Percentiles rank a stretch among this genome's conserved stretches.
Conservation (phyloP, 1,140 invertebrate species). For the Nomia melanderi region DNA sequence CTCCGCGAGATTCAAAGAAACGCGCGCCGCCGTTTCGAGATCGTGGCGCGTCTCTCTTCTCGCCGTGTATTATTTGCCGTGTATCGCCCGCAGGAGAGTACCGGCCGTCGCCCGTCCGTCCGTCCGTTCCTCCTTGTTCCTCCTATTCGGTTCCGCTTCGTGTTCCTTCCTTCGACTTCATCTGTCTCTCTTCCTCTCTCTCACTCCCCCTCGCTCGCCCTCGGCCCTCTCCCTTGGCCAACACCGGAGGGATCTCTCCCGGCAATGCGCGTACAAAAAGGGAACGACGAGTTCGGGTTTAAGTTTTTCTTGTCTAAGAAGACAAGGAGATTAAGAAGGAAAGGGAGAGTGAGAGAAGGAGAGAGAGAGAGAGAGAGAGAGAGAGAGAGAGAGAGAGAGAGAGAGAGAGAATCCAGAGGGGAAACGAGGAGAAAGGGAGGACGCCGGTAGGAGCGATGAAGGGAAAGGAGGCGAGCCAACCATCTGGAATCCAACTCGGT, state of each 20-base stretch:
- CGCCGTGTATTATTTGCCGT: slow-evolving; percentile 14
- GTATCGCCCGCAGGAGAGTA: slow-evolving; percentile 10
- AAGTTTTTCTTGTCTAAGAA: slow-evolving; percentile 54
- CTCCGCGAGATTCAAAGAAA: too few relatives aligned
- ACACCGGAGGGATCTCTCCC: slow-evolving; percentile 42
- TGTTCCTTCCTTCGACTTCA: too few relatives aligned
- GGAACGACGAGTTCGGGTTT: slow-evolving; percentile 56
- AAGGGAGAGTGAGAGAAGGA: background rate
- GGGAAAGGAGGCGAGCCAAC: slow-evolving; percentile 54
- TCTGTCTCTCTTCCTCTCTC: background rate
- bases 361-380: background rate
- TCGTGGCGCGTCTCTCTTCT: background rate
- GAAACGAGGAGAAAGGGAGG: background rate
- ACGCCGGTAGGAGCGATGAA: background rate
- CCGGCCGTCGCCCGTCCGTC: background rate
- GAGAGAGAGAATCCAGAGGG: background rate
- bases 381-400: background rate
- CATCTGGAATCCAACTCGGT: slow-evolving; percentile 78
- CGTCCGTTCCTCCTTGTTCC: background rate
- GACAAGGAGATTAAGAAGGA: slow-evolving; percentile 29
- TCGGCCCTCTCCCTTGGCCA: slow-evolving; percentile 18
- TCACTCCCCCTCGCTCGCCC: background rate
- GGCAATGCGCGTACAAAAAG: slow-evolving; percentile 53
- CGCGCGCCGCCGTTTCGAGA: too few relatives aligned
- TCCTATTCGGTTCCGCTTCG: too few relatives aligned